Base-by-base conservation (phyloP, 1,140 invertebrate genomes). In the Nasonia longicornis region DNA sequence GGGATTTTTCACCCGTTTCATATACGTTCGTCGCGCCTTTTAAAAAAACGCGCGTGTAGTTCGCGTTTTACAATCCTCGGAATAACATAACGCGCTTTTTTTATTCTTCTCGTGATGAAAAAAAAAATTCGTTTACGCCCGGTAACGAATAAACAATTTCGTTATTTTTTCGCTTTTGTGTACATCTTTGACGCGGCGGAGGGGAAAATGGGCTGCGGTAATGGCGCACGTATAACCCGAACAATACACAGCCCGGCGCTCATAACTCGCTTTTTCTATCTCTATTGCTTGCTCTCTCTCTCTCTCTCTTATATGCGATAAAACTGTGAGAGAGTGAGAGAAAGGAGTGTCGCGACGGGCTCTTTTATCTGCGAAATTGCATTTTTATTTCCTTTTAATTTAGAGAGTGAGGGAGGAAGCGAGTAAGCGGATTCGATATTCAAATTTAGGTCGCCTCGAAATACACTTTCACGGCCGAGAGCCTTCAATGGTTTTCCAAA, bases 331-430 rank as follows among this genome's bases (percentile, higher is more conserved):
- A 42, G 38, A 35, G 31, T 26, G 1, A 35, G 31, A 35, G 3
- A 35, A 35, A 35, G 52, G 52, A 58, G 52, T 58, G 52, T 58
- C 20, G 52, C 52, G 20, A 58, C 20, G 52, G 20, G 52, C 52
- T 58, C 52, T 58, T 58, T 58, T 58, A 20, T 58, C 20, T 20
- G 20, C 58, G 26, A 75, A 75, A 75, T 80, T 80, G 38, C 79
- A 69, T 75, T 80, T 75, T 74, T 75, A 75, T 80, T 75, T 75
- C n/a, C 42, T 7, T 80, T 74, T 75, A 67, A 80, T 80, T 80
- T 75, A 75, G 42, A 58, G 16, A 58, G 52, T 2, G 52, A 7
- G 52, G n/a, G 52, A 52, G 45, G 10, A 14, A 52, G 42, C 22
- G 63, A 12, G 64, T 75, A 80, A 79, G 22, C 70, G 35, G 58